Percentiles rank a stretch among this genome's conserved stretches.
Evolutionary conservation across 2,888 invertebrate species (phyloP).

Genomic region (Allygus modestus): DNA sequence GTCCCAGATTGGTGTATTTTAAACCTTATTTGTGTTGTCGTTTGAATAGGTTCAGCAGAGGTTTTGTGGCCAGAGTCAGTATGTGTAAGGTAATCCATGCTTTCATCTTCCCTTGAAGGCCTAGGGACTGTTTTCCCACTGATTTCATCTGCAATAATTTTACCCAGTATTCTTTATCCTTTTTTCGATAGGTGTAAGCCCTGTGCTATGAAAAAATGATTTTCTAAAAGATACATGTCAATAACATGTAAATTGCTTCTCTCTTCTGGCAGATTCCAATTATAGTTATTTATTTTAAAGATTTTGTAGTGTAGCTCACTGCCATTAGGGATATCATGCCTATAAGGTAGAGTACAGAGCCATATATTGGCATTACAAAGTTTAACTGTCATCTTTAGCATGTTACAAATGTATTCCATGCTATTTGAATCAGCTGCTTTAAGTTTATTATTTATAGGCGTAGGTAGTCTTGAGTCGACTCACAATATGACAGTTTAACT

Average conservation of each 20-base stretch:
- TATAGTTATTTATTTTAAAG: neutral
- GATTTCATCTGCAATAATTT: neutral
- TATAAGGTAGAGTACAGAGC: neutral
- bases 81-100: too few relatives aligned
- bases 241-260: neutral
- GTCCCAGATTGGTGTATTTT: too few relatives aligned
- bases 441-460: too few relatives aligned
- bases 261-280: neutral
- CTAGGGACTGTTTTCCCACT: neutral
- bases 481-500: neutral
- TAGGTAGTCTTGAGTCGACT: neutral
- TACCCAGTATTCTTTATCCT: neutral
- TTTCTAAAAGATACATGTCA: neutral
- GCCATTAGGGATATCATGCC: neutral
- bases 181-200: neutral
- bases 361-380: neutral
- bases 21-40: too few relatives aligned
- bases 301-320: neutral
- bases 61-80: too few relatives aligned
- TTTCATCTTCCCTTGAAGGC: too few relatives aligned
- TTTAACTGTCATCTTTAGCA: neutral
- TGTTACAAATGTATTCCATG: neutral
- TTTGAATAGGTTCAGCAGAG: too few relatives aligned
- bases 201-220: neutral
- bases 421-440: neutral